These are phyloP conservation scores for Nematolebias whitei DNA, from an alignment of 2,113 vertebrate species.

Conservation along the genomic window DNA sequence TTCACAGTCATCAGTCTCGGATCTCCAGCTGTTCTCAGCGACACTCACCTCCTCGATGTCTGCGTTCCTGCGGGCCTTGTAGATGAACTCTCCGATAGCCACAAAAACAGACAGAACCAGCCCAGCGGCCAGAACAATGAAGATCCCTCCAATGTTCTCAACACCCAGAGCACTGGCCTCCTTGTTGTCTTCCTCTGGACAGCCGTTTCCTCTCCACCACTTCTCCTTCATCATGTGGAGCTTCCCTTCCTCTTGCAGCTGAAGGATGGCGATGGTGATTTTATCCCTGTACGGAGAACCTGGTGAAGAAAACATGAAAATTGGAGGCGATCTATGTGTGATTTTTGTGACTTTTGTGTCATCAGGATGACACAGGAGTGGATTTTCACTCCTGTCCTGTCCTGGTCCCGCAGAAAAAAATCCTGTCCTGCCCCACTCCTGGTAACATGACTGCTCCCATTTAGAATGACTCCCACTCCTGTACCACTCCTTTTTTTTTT, in stretches of 20 bases:
- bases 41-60: constrained; percentile 93
- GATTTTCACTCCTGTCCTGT: too few relatives aligned
- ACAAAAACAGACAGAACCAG: constrained; percentile 95
- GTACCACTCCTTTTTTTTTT: too few relatives aligned
- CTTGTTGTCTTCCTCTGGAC: constrained; percentile 94
- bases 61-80: constrained; percentile 90
- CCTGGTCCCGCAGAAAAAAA: too few relatives aligned
- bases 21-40: background rate
- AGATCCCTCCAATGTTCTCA: constrained; percentile 98
- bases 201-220: constrained; percentile 97
- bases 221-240: constrained; percentile 99
- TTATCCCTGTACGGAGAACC: constrained; percentile 96
- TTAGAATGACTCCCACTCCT: too few relatives aligned
- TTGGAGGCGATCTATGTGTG: too few relatives aligned
- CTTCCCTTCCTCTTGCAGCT: constrained; percentile 97
- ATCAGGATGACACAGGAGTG: too few relatives aligned
- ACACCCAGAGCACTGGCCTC: constrained; percentile 94
- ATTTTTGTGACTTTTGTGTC: too few relatives aligned
- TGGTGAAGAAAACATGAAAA: constrained; percentile 48
- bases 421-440: too few relatives aligned
- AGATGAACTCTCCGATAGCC: constrained; percentile 96
- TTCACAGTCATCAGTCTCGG: background rate
- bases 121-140: constrained; percentile 95
- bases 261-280: constrained; percentile 96
- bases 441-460: too few relatives aligned